phyloP scores from a whole-genome alignment of 53 echinoderm and acorn worm genomes.

The Pentamera pediparva region DNA sequence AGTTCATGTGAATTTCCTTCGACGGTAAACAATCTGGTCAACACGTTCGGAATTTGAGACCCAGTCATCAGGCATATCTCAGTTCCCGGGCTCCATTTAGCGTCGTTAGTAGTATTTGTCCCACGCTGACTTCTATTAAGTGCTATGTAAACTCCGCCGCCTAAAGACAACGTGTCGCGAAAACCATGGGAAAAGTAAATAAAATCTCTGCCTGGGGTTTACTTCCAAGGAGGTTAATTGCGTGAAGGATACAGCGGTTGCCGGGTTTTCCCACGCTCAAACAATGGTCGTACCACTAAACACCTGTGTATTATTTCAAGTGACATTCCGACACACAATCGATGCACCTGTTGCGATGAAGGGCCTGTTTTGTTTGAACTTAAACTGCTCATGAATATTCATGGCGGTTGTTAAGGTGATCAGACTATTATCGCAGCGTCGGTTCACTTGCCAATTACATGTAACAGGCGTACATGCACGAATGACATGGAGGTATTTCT shows the following conservation, averaged over 20 bases:
- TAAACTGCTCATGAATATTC: no score
- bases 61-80: no score
- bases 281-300: slow-evolving; percentile 17
- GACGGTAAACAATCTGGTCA: slow-evolving; percentile 9
- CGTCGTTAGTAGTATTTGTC: slow-evolving; percentile 10
- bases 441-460: no score
- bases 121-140: slow-evolving; percentile 20
- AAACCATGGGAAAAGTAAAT: slow-evolving; percentile 88
- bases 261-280: slow-evolving; percentile 13
- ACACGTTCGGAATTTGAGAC: background rate
- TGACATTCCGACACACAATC: slow-evolving; percentile 32
- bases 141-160: slow-evolving; percentile 25
- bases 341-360: slow-evolving; percentile 28
- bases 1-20: slow-evolving; percentile 20
- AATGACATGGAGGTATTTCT: no score
- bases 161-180: slow-evolving; percentile 16
- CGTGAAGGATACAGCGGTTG: slow-evolving; percentile 10
- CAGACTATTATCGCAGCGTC: no score
- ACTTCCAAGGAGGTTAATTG: slow-evolving; percentile 34
- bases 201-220: slow-evolving; percentile 16
- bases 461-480: no score
- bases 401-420: no score
- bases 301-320: slow-evolving; percentile 35
- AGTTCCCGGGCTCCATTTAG: no score
- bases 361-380: background rate